Conservation (phyloP, 1,140 invertebrate species). For the Eriocheir sinensis region DNA sequence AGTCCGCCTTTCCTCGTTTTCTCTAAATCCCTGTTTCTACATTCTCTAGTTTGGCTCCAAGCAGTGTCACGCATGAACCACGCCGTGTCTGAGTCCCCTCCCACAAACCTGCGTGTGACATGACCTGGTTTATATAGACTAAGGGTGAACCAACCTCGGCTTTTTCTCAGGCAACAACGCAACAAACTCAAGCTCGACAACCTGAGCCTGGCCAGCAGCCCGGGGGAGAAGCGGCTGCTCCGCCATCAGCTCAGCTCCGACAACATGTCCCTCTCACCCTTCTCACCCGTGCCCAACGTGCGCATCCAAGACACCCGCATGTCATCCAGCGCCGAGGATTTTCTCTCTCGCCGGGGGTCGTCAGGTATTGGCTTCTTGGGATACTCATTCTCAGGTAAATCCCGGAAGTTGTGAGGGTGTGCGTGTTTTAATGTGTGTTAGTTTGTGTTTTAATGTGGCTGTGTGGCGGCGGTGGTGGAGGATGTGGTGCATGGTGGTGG, state of each 20-base stretch:
- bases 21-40: too few species aligned
- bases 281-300: conserved; percentile 76
- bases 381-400: conserved; percentile 78
- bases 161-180: conserved; percentile 90
- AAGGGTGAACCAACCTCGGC: too few species aligned
- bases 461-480: conserved; percentile 9
- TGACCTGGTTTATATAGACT: too few species aligned
- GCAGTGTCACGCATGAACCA: too few species aligned
- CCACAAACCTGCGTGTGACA: too few species aligned
- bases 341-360: conserved; percentile 74
- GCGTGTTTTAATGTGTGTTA: conserved; percentile 19
- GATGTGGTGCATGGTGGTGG: background rate
- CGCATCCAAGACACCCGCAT: conserved; percentile 78
- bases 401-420: conserved; percentile 42
- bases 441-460: background rate
- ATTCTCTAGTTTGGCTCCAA: too few species aligned
- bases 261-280: conserved; percentile 85
- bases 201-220: conserved; percentile 85
- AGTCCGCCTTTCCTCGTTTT: too few species aligned
- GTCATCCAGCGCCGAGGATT: conserved; percentile 78
- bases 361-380: conserved; percentile 78
- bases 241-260: conserved; percentile 93
- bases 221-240: conserved; percentile 81
- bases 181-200: conserved; percentile 92
- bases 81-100: too few species aligned